Evolutionary conservation across 2,797 vertebrate genomes (phyloP), one percentile per base, ranked within the genome.

Genomic region (Scomberomorus guttatus): DNA sequence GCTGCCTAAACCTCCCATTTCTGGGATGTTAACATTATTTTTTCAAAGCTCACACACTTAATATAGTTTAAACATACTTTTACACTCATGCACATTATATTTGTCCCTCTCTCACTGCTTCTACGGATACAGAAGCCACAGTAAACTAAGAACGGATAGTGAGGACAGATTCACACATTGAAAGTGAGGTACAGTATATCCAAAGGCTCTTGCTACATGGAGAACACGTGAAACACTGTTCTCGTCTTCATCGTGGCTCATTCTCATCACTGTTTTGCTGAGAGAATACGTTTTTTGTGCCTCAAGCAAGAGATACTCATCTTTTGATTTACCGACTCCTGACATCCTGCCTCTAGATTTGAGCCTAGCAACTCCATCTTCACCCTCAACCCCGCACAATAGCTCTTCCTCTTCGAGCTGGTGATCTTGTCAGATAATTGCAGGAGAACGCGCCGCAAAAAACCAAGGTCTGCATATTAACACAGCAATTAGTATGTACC

Each of bases 401-500:
- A 65, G 71, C 67, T 66, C 63, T 55, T 66, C 20, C 25, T 76
- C 48, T 78, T 15, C 5, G 24, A 85, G 32, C 32, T 34, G 7
- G 50, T 44, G 64, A 86, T 85, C 52, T 81, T 84, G 62, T 76
- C 87, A 84, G 73, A 89, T 89, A 91, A 91, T 84, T 84, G 69
- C 68, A 76, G 74, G 59, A 44, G 62, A 84, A 66, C 9, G 12
- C 52, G 57, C 44, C 0, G 42, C 64, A 50, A 50, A 50, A 72
- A 86, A 81, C 79, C 24, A 72, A 61, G 58, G 42, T 74, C 81
- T 85, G 74, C 56, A 70, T 73, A 77, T 87, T 78, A 83, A 88
- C 74, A 48, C 56, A 70, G 75, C 72, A 86, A 90, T 91, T 91
- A 90, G 24, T 4, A 8, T 75, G 71, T 56, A 62, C 68, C 61